These are phyloP conservation scores for Heliothis subflexa DNA, from an alignment of 1,140 invertebrate genomes.

Conservation along the genomic window DNA sequence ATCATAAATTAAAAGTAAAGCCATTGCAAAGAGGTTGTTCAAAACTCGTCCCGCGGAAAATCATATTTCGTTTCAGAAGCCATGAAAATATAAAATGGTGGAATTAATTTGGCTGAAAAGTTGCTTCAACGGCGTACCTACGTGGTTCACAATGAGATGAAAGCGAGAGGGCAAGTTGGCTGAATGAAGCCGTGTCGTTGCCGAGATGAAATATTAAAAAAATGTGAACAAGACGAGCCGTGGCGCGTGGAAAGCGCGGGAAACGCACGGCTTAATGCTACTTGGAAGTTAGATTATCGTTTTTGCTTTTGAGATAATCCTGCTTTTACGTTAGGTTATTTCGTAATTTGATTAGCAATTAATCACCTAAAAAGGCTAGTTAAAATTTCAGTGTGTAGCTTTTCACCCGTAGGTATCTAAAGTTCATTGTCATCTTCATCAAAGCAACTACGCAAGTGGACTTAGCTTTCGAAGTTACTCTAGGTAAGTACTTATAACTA, in stretches of 20 bases:
- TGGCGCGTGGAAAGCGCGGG: constrained; percentile 54
- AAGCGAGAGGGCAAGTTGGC: constrained; percentile 77
- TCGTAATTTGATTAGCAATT: too few species aligned
- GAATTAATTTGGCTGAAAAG: constrained; percentile 82
- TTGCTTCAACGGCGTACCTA: constrained; percentile 58
- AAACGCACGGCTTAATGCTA: constrained; percentile 25
- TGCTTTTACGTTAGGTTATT: too few species aligned
- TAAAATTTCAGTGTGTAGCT: too few species aligned
- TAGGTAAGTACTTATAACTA: too few species aligned
- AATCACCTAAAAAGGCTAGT: too few species aligned
- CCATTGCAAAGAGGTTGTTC: constrained; percentile 70
- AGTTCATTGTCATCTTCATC: too few species aligned
- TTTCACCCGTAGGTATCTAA: too few species aligned
- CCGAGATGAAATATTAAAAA: constrained; percentile 80
- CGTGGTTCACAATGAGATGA: constrained; percentile 76
- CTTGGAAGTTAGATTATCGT: constrained; percentile 8
- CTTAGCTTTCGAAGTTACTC: too few species aligned
- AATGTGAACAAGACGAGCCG: constrained; percentile 63
- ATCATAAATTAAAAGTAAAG: constrained; percentile 70
- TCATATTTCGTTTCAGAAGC: constrained; percentile 77
- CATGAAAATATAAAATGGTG: constrained; percentile 75
- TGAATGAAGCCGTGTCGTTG: constrained; percentile 74
- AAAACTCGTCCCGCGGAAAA: constrained; percentile 72
- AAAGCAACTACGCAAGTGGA: too few species aligned
- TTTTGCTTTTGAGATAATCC: background rate